Conservation (phyloP, 2,888 invertebrate genomes). For the Mythimna albipuncta region DNA sequence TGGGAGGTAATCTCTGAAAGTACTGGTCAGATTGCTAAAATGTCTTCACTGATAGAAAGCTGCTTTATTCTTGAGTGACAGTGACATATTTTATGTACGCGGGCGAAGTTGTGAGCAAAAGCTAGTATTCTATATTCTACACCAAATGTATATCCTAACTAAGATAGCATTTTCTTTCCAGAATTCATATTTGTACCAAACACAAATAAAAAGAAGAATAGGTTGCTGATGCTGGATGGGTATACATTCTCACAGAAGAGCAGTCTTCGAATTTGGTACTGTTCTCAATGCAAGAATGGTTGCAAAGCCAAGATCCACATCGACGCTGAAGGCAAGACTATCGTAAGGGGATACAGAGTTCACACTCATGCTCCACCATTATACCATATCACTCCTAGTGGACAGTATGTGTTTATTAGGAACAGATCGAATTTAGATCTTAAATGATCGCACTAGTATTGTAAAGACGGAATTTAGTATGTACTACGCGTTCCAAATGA, state of each 20-base stretch:
- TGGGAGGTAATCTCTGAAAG: too few relatives aligned
- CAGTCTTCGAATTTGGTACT: constrained; percentile 65
- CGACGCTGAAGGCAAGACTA: constrained; percentile 40
- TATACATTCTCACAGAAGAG: constrained; percentile 68
- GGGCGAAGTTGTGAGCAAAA: too few relatives aligned
- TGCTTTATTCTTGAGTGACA: too few relatives aligned
- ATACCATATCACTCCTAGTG: constrained; percentile 53
- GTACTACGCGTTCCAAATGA: too few relatives aligned
- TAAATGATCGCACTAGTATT: neutral
- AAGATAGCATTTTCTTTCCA: constrained; percentile 26
- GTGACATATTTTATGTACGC: too few relatives aligned
- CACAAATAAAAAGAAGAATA: constrained; percentile 56
- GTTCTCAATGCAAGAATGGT: constrained; percentile 62
- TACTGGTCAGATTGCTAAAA: too few relatives aligned
- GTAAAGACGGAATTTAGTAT: too few relatives aligned
- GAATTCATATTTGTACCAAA: constrained; percentile 61
- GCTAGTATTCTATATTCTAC: too few relatives aligned
- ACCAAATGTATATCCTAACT: neutral
- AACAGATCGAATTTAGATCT: constrained; percentile 31
- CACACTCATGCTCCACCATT: constrained; percentile 60
- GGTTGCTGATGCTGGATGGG: constrained; percentile 57
- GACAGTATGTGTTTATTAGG: constrained; percentile 49
- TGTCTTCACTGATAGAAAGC: too few relatives aligned
- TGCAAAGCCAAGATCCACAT: constrained; percentile 68
- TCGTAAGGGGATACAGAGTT: constrained; percentile 27